phyloP scores from a whole-genome alignment of 53 echinoderm and acorn worm species.

The Echinometra lucunter region DNA sequence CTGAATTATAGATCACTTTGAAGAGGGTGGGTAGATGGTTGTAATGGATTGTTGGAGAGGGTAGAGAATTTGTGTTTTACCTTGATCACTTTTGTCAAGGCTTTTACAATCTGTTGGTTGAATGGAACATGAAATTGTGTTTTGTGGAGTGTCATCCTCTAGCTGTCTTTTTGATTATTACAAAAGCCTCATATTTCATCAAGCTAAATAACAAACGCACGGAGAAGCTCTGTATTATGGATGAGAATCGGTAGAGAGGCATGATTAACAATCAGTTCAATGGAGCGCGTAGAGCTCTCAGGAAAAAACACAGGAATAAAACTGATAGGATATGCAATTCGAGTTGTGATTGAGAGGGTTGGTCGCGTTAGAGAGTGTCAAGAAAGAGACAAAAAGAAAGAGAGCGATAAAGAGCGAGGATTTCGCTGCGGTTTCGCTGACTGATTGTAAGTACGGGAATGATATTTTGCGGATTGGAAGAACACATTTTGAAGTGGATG shows the following conservation, averaged over 20 bases:
- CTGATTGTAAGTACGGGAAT: constrained; percentile 18
- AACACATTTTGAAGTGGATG: background rate
- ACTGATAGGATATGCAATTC: constrained; percentile 4
- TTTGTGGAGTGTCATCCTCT: background rate
- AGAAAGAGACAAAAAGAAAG: too few species aligned
- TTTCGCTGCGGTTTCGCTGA: constrained; percentile 19
- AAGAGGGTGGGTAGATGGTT: background rate
- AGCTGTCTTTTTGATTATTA: constrained; percentile 8
- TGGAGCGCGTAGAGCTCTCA: background rate
- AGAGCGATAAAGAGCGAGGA: constrained; percentile 12
- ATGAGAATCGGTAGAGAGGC: constrained; percentile 20
- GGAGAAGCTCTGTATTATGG: constrained; percentile 50
- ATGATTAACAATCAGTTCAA: constrained; percentile 49
- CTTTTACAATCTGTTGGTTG: constrained; percentile 42
- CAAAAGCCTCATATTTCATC: constrained; percentile 44
- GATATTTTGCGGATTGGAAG: constrained; percentile 16
- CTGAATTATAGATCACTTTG: background rate
- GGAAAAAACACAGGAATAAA: background rate
- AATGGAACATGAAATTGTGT: constrained; percentile 15
- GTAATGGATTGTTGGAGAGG: background rate
- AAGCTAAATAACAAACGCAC: background rate
- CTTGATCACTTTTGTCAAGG: constrained; percentile 2
- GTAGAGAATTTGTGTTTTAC: background rate
- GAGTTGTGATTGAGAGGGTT: constrained; percentile 40
- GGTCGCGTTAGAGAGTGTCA: background rate